phyloP scores from a whole-genome alignment of 2,113 vertebrate genomes.

The Gobiocypris rarus region DNA sequence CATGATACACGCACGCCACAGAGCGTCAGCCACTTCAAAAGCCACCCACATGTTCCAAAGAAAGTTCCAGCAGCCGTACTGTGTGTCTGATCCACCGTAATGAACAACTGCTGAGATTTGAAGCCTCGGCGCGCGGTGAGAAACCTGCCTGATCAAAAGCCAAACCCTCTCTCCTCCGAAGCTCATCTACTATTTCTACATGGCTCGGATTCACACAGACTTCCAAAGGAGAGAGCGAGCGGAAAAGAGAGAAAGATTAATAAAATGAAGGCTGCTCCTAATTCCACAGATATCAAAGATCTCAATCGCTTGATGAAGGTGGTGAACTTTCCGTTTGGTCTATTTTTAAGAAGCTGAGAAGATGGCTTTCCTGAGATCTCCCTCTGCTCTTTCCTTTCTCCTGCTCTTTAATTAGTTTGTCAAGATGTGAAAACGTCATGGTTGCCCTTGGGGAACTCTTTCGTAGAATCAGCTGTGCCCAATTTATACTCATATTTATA shows the following conservation, averaged over 20 bases:
- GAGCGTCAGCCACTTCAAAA: constrained; percentile 26
- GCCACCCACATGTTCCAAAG: neutral
- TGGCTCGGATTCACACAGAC: constrained; percentile 3
- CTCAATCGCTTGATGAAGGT: constrained; percentile 29
- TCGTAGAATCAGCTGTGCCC: constrained; percentile 36
- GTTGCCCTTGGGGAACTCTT: constrained; percentile 21
- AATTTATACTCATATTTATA: neutral
- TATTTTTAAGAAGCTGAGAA: neutral
- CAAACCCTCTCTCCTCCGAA: constrained; percentile 12
- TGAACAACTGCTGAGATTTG: constrained; percentile 29
- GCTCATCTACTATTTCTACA: constrained; percentile 23
- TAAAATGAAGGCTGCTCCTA: neutral
- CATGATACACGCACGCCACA: neutral
- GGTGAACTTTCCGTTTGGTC: constrained; percentile 16
- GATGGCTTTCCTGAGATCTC: constrained; percentile 3
- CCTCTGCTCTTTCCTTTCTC: constrained; percentile 22
- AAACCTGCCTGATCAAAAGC: constrained; percentile 47
- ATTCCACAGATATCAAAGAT: constrained; percentile 44
- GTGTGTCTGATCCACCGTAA: constrained; percentile 42
- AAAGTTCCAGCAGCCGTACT: constrained; percentile 8
- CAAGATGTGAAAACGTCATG: constrained; percentile 38
- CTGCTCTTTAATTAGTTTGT: constrained; percentile 51
- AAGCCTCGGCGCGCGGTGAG: neutral
- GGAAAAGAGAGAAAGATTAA: neutral
- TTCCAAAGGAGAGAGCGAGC: neutral